Evolutionary conservation across 2,797 vertebrate genomes (phyloP).

Genomic region (Schizopygopsis pylzovi): DNA sequence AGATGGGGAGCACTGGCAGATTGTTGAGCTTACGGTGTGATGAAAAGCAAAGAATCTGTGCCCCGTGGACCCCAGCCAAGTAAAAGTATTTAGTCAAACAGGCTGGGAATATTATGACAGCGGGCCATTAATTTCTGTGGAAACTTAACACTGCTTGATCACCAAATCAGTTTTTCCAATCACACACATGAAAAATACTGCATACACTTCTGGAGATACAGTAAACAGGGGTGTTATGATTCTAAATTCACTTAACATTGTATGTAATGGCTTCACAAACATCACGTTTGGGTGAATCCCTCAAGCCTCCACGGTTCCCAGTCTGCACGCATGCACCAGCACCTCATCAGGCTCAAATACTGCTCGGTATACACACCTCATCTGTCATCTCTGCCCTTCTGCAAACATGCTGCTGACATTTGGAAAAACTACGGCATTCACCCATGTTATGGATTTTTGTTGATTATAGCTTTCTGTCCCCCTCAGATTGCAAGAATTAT

Average conservation of each 20-base stretch:
- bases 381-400: slow-evolving; percentile 82
- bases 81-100: slow-evolving; percentile 44
- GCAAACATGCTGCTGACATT: slow-evolving; percentile 84
- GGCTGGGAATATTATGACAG: slow-evolving; percentile 27
- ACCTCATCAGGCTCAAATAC: slow-evolving; percentile 73
- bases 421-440: slow-evolving; percentile 82
- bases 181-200: slow-evolving; percentile 10
- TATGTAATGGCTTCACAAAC: background rate
- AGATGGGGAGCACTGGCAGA: slow-evolving; percentile 68
- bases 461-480: slow-evolving; percentile 81
- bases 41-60: slow-evolving; percentile 36
- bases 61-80: slow-evolving; percentile 22
- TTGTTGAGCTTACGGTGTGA: slow-evolving; percentile 42
- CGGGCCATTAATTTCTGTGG: slow-evolving; percentile 34
- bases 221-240: background rate
- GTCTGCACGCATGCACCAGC: slow-evolving; percentile 71
- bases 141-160: slow-evolving; percentile 14
- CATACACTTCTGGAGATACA: background rate
- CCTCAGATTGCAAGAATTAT: slow-evolving; percentile 80
- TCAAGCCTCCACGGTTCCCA: slow-evolving; percentile 66
- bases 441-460: slow-evolving; percentile 82
- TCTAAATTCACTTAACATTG: background rate
- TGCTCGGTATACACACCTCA: slow-evolving; percentile 75
- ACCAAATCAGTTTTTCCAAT: slow-evolving; percentile 8
- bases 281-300: slow-evolving; percentile 59